Percentiles rank a stretch among this genome's conserved stretches.
phyloP scores from a whole-genome alignment of 2,888 invertebrate genomes.

The Microdon myrmicae region DNA sequence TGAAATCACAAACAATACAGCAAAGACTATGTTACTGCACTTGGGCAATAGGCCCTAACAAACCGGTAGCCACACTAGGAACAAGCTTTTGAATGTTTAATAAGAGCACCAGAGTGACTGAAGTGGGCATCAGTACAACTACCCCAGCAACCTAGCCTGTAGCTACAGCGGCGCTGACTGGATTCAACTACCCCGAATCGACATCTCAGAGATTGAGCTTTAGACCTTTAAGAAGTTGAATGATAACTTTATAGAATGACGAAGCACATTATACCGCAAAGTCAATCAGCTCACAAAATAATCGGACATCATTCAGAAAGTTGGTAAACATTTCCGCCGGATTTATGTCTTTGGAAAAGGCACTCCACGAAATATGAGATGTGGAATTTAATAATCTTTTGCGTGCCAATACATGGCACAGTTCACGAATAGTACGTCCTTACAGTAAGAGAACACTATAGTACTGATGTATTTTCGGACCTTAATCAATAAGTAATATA shows the following conservation, averaged over 20 bases:
- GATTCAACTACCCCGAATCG: slow-evolving; percentile 65
- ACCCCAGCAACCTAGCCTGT: slow-evolving; percentile 52
- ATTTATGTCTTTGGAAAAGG: slow-evolving; percentile 61
- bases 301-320: slow-evolving; percentile 71
- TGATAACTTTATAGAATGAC: slow-evolving; percentile 76
- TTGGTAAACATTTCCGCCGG: slow-evolving; percentile 62
- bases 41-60: slow-evolving; percentile 57
- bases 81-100: slow-evolving; percentile 55
- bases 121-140: slow-evolving; percentile 56
- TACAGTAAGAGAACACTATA: slow-evolving; percentile 80
- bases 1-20: slow-evolving; percentile 6
- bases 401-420: slow-evolving; percentile 82
- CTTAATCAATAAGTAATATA: slow-evolving; percentile 75
- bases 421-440: slow-evolving; percentile 79
- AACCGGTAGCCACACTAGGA: slow-evolving; percentile 58
- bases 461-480: slow-evolving; percentile 78
- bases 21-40: slow-evolving; percentile 38
- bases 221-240: slow-evolving; percentile 64
- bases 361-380: slow-evolving; percentile 63
- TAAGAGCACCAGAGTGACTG: slow-evolving; percentile 42
- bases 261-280: slow-evolving; percentile 86
- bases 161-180: slow-evolving; percentile 58
- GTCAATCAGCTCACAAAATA: slow-evolving; percentile 81
- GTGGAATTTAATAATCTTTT: slow-evolving; percentile 67
- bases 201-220: slow-evolving; percentile 64